Evolutionary conservation across 2,888 invertebrate genomes (phyloP).

Genomic region (Agrotis puta): DNA sequence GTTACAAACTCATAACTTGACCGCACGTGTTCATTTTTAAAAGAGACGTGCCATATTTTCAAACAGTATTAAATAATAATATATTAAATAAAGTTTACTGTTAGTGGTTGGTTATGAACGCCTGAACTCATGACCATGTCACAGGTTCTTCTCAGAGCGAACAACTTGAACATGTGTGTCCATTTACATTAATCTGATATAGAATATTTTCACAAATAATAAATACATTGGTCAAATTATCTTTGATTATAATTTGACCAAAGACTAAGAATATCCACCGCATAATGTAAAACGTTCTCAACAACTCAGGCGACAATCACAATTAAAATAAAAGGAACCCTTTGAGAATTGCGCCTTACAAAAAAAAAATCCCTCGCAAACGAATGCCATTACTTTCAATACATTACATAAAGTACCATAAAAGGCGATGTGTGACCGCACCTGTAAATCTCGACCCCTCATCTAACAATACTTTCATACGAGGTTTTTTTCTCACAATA

Average conservation of each 20-base stretch:
- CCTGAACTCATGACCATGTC: no score
- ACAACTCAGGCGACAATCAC: not conserved
- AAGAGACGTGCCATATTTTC: no score
- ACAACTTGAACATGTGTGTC: no score
- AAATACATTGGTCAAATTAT: not conserved
- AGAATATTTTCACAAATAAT: no score
- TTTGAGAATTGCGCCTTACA: not conserved
- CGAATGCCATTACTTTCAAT: constrained; percentile 48
- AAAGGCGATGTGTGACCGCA: constrained; percentile 53
- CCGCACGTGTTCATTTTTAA: not conserved
- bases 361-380: constrained; percentile 9
- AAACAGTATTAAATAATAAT: no score
- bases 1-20: constrained; percentile 32
- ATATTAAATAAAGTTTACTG: no score
- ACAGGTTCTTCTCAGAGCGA: no score
- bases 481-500: constrained; percentile 64
- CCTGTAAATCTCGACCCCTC: constrained; percentile 58
- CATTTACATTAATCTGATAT: no score
- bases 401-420: constrained; percentile 55
- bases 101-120: no score
- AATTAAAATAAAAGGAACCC: not conserved
- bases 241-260: not conserved
- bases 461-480: constrained; percentile 63
- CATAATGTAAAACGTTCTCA: not conserved
- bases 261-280: no score